These are phyloP conservation scores for Lerista edwardsae DNA, from an alignment of 2,797 vertebrate genomes.

Conservation along the genomic window DNA sequence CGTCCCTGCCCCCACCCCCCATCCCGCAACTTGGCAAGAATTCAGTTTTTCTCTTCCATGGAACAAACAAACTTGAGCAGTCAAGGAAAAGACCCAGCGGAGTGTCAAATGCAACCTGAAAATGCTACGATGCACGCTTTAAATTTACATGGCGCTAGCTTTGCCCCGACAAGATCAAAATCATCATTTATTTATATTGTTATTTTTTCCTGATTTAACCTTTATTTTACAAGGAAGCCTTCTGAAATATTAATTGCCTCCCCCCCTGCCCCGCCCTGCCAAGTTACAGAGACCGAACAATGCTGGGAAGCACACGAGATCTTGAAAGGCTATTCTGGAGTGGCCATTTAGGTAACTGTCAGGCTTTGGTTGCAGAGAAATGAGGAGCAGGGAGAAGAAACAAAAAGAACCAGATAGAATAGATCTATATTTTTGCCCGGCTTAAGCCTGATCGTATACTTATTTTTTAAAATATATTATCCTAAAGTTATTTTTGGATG, in stretches of 20 bases:
- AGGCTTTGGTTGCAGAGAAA: not conserved
- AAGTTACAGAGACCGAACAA: slow-evolving; percentile 28
- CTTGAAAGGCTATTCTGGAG: not conserved
- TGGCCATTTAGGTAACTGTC: not conserved
- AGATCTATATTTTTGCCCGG: not conserved
- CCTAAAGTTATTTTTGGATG: no score
- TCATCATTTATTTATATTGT: slow-evolving; percentile 63
- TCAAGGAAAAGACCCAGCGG: slow-evolving; percentile 4
- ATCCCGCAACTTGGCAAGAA: not conserved
- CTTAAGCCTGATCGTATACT: not conserved
- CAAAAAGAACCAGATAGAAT: not conserved
- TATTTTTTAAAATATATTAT: no score
- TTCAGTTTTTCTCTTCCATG: not conserved
- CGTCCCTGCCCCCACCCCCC: not conserved
- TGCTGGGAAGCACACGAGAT: slow-evolving; percentile 39
- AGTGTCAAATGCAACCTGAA: slow-evolving; percentile 36
- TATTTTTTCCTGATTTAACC: slow-evolving; percentile 54
- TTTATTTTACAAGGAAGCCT: slow-evolving; percentile 61
- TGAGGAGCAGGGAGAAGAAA: not conserved
- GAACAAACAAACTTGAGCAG: not conserved
- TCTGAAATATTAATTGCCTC: slow-evolving; percentile 65
- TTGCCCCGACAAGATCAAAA: slow-evolving; percentile 58
- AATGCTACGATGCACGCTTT: slow-evolving; percentile 37
- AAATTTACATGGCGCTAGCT: slow-evolving; percentile 51
- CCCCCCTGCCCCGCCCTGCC: not conserved